A percentile compares a stretch with the other conserved stretches of the same genome.
These are phyloP conservation scores for Stegodyphus dumicola DNA, from an alignment of 1,140 invertebrate genomes.

Conservation along the genomic window DNA sequence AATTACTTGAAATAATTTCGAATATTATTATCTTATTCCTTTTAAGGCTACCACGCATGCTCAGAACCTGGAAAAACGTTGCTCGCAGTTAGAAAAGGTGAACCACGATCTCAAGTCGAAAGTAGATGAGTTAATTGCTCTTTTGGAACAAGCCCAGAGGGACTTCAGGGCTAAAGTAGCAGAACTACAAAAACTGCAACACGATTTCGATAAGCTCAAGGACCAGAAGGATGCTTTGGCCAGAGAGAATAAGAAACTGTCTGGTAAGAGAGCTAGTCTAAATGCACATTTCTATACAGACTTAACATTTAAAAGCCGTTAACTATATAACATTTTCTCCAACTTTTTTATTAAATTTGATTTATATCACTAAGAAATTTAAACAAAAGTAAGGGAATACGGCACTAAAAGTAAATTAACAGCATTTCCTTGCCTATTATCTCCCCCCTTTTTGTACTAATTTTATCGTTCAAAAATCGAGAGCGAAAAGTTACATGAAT, in stretches of 20 bases:
- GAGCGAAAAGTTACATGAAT: no score
- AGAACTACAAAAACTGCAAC: slow-evolving; percentile 85
- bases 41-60: slow-evolving; percentile 75
- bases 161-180: slow-evolving; percentile 89
- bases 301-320: no score
- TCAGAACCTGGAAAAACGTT: slow-evolving; percentile 90
- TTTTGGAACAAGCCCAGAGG: slow-evolving; percentile 90
- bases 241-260: slow-evolving; percentile 95
- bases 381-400: no score
- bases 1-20: no score
- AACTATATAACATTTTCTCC: no score
- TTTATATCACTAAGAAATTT: no score
- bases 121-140: slow-evolving; percentile 87
- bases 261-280: slow-evolving; percentile 72
- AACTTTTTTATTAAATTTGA: no score
- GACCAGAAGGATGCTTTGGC: slow-evolving; percentile 90
- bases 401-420: no score
- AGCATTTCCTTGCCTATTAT: no score
- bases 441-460: no score
- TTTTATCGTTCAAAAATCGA: no score
- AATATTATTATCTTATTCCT: not conserved
- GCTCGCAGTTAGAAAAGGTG: slow-evolving; percentile 89
- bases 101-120: slow-evolving; percentile 81
- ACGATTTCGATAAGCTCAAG: slow-evolving; percentile 93
- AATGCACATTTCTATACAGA: no score